These are phyloP conservation scores for Meliscaeva auricollis DNA, from an alignment of 2,888 invertebrate genomes.

Conservation along the genomic window DNA sequence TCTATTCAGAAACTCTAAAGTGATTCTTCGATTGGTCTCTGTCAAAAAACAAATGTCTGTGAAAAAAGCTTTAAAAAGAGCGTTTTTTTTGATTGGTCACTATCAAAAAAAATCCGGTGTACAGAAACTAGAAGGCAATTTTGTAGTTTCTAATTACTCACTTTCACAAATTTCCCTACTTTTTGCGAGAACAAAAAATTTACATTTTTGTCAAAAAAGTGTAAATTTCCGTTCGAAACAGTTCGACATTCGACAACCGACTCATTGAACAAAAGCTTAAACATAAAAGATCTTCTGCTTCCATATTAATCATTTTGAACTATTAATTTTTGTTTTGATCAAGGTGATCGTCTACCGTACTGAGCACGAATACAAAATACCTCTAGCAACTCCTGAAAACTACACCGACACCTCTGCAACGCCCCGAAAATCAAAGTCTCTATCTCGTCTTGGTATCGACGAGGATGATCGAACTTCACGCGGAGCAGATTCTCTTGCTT, in stretches of 20 bases:
- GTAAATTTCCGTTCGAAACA: not conserved
- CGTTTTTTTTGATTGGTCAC: too few species aligned
- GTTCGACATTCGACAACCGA: not conserved
- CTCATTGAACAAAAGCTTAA: constrained; percentile 10
- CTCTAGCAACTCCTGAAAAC: constrained; percentile 85
- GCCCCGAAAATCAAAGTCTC: constrained; percentile 85
- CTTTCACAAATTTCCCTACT: too few species aligned
- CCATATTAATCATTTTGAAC: constrained; percentile 11
- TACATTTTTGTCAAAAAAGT: not conserved
- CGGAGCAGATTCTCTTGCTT: constrained; percentile 88
- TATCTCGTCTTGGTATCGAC: constrained; percentile 84
- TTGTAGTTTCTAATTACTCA: too few species aligned
- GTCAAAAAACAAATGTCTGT: too few species aligned
- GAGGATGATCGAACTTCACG: constrained; percentile 90
- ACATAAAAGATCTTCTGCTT: not conserved
- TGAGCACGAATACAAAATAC: constrained; percentile 88
- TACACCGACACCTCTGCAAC: constrained; percentile 86
- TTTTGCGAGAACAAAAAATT: not conserved
- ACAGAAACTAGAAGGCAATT: too few species aligned
- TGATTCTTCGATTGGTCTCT: too few species aligned
- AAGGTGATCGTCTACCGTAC: constrained; percentile 88
- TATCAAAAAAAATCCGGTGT: too few species aligned
- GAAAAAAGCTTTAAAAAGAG: too few species aligned
- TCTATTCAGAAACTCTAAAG: too few species aligned
- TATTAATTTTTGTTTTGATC: constrained; percentile 57